A percentile compares a stretch with the other conserved stretches of the same genome.
Evolutionary conservation across 2,888 invertebrate genomes (phyloP).

Genomic region (Sipha maydis): DNA sequence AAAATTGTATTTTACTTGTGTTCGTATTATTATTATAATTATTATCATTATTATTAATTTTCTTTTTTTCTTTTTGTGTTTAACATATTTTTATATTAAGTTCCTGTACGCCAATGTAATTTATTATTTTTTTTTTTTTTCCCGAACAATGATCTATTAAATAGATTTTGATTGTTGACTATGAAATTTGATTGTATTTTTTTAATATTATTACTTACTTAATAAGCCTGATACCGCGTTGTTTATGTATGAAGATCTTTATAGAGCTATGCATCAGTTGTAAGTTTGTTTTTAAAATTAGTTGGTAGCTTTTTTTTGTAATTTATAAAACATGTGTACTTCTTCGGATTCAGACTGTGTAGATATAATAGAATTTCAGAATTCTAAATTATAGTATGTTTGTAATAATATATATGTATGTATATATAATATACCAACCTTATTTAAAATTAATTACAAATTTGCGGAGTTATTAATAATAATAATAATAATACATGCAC

Average conservation of each 20-base stretch:
- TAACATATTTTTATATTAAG: constrained; percentile 46
- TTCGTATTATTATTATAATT: constrained; percentile 41
- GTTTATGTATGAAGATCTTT: constrained; percentile 36
- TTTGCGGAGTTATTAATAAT: constrained; percentile 39
- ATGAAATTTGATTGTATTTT: neutral
- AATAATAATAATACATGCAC: neutral
- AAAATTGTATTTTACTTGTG: constrained; percentile 33
- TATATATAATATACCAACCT: neutral
- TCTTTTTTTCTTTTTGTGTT: constrained; percentile 26
- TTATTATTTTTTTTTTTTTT: constrained; percentile 29
- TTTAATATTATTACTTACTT: constrained; percentile 2
- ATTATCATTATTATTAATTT: neutral
- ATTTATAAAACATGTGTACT: constrained; percentile 36
- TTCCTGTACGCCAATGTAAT: constrained; percentile 56
- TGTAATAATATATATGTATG: neutral
- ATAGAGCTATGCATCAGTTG: constrained; percentile 26
- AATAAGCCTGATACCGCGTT: constrained; percentile 41
- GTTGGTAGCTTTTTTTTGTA: constrained; percentile 11
- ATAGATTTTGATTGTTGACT: too few relatives aligned
- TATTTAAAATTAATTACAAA: constrained; percentile 35
- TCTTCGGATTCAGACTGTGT: constrained; percentile 54
- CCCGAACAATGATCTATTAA: constrained; percentile 19
- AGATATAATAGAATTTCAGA: constrained; percentile 14
- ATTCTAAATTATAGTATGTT: neutral
- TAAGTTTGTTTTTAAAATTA: constrained; percentile 52